A percentile compares a stretch with the other conserved stretches of the same genome.
Conservation (phyloP, 1,140 invertebrate genomes). For the Portunus trituberculatus region DNA sequence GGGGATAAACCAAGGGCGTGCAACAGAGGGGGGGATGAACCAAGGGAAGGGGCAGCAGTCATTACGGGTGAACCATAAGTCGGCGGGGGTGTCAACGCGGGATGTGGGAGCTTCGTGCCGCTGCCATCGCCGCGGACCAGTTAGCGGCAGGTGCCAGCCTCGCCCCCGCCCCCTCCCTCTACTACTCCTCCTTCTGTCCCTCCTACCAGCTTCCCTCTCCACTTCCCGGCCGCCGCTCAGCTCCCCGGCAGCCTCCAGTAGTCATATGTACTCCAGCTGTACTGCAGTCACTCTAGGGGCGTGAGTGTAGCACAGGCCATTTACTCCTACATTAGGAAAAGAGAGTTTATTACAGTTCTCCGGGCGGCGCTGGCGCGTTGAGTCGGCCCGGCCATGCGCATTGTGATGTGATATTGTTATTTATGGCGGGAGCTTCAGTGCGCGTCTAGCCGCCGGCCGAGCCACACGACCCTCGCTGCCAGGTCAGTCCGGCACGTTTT, state of each 20-base stretch:
- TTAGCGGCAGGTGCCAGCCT: conserved; percentile 59
- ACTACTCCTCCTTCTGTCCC: conserved; percentile 1
- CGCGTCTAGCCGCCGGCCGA: conserved; percentile 73
- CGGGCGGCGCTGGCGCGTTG: conserved; percentile 68
- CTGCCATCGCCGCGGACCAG: conserved; percentile 50
- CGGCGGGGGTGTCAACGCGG: conserved; percentile 50
- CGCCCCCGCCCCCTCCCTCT: neutral
- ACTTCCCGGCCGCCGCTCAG: neutral
- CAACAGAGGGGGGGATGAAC: too few relatives aligned
- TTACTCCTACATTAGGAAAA: conserved; percentile 52
- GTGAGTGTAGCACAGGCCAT: conserved; percentile 46
- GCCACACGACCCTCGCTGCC: conserved; percentile 75
- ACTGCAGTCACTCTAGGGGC: conserved; percentile 24
- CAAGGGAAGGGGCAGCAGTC: neutral
- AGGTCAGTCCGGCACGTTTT: conserved; percentile 75
- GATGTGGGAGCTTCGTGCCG: conserved; percentile 58
- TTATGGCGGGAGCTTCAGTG: conserved; percentile 75
- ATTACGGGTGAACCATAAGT: conserved; percentile 68
- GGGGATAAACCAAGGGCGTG: too few relatives aligned
- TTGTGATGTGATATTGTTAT: conserved; percentile 76
- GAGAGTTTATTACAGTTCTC: conserved; percentile 63
- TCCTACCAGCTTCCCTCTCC: neutral
- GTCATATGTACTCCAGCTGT: neutral
- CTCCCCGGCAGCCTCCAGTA: conserved; percentile 11
- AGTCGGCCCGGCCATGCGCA: conserved; percentile 72